A percentile compares a stretch with the other conserved stretches of the same genome.
Evolutionary conservation across 53 echinoderm and acorn worm species (phyloP).

Genomic region (Temnopleurus reevesii): DNA sequence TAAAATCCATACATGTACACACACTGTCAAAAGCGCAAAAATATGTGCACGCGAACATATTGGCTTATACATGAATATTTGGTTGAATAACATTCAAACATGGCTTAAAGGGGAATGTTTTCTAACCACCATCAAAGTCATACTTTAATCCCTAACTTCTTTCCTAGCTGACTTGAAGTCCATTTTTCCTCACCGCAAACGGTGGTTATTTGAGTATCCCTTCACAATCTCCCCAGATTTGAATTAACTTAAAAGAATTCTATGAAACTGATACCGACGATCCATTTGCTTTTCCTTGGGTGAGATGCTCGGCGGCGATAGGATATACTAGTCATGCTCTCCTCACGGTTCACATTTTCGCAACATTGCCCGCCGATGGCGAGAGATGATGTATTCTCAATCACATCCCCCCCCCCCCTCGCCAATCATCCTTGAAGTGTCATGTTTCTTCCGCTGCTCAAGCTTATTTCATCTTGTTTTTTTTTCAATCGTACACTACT

Average conservation of each 20-base stretch:
- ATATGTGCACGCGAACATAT: no score
- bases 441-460: background rate
- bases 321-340: background rate
- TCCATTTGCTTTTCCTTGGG: background rate
- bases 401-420: background rate
- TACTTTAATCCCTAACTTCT: no score
- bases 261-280: background rate
- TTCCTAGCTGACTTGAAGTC: no score
- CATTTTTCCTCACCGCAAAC: no score
- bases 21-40: no score
- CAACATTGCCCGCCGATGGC: background rate
- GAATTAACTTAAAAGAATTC: background rate
- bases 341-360: background rate
- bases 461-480: constrained; percentile 6
- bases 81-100: no score
- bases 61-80: no score
- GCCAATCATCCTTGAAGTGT: background rate
- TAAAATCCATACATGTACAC: no score
- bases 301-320: background rate
- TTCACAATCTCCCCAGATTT: background rate
- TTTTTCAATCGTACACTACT: background rate
- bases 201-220: background rate
- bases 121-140: no score
- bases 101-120: no score
- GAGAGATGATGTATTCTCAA: background rate